These are phyloP conservation scores for Hyperopisus bebe DNA, from an alignment of 2,113 vertebrate species.

Conservation along the genomic window DNA sequence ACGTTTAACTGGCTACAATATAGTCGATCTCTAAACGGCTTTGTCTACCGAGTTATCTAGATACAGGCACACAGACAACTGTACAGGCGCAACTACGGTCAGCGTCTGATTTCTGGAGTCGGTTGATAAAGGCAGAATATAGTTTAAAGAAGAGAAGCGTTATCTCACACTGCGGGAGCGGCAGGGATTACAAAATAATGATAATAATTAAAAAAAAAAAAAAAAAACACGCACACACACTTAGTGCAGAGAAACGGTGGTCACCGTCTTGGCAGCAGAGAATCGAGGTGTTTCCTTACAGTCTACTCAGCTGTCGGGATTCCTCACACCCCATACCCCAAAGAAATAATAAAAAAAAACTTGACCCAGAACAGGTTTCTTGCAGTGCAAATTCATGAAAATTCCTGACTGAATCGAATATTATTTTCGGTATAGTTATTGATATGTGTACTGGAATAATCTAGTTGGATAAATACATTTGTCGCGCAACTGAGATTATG, in stretches of 20 bases:
- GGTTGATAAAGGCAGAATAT: background rate
- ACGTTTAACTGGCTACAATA: conserved; percentile 19
- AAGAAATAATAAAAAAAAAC: background rate
- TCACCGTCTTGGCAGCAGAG: background rate
- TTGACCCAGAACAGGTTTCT: background rate
- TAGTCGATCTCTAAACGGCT: conserved; percentile 8
- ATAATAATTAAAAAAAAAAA: background rate
- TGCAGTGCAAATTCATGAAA: background rate
- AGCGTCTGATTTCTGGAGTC: background rate
- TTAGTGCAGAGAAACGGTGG: background rate
- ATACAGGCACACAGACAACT: conserved; percentile 17
- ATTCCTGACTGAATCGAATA: background rate
- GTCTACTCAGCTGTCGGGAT: background rate
- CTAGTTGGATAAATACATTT: background rate
- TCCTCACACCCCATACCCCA: background rate
- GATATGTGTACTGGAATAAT: conserved; percentile 19
- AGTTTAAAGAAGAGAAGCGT: background rate
- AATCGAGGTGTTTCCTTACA: background rate
- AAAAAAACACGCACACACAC: background rate
- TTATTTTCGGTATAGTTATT: background rate
- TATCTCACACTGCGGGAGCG: conserved; percentile 4
- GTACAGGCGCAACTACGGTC: background rate
- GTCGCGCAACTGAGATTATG: background rate
- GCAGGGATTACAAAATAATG: background rate
- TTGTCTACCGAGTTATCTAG: conserved; percentile 8